These are phyloP conservation scores for Nyctereutes procyonoides DNA, from an alignment of 2,113 vertebrate genomes.

Conservation along the genomic window DNA sequence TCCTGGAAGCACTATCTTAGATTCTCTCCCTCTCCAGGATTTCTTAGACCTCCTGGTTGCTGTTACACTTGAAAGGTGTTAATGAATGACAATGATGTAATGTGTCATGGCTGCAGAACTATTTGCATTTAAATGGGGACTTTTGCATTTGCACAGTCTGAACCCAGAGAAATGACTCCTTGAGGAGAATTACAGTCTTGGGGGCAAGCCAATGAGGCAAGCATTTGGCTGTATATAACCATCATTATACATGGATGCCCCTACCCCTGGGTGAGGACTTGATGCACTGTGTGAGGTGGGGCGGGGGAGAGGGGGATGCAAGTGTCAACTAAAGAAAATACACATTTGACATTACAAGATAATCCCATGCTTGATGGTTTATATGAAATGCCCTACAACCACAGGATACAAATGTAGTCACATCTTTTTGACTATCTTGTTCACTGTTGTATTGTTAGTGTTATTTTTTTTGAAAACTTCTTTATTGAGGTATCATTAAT, in stretches of 20 bases:
- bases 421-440: background rate
- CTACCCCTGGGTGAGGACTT: background rate
- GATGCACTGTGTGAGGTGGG: background rate
- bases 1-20: background rate
- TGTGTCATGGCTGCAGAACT: background rate
- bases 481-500: background rate
- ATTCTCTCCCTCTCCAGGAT: background rate
- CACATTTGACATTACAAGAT: background rate
- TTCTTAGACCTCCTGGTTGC: background rate
- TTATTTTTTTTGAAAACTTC: background rate
- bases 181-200: background rate
- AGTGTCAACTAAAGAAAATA: background rate
- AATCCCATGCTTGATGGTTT: background rate
- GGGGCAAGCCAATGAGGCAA: background rate
- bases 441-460: background rate
- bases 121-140: background rate
- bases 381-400: background rate
- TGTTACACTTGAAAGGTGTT: slow-evolving; percentile 44
- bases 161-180: background rate
- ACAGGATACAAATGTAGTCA: background rate
- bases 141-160: background rate
- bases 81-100: slow-evolving; percentile 6
- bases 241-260: too few species aligned
- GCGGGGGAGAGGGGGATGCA: background rate
- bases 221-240: background rate